Conservation (phyloP, 2,888 invertebrate genomes). For the Pterostichus madidus region DNA sequence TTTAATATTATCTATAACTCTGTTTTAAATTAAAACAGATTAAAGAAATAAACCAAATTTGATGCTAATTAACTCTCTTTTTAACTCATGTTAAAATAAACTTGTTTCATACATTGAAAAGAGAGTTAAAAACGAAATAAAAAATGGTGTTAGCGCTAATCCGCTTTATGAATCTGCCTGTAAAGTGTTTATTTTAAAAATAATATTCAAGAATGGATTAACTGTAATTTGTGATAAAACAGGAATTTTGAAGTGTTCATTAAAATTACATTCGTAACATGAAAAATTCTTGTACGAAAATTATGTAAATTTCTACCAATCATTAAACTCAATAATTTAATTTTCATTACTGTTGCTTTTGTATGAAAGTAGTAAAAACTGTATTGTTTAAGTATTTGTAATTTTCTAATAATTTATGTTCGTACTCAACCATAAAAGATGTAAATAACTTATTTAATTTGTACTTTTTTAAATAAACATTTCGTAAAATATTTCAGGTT, state of each 20-base stretch:
- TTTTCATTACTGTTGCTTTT: background rate
- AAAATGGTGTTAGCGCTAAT: too few species aligned
- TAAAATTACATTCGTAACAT: background rate
- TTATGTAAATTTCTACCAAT: background rate
- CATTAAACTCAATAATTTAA: too few species aligned
- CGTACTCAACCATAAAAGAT: background rate
- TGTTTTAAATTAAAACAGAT: too few species aligned
- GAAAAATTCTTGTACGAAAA: slow-evolving; percentile 10
- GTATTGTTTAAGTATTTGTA: slow-evolving; percentile 24
- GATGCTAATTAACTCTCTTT: too few species aligned
- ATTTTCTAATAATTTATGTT: slow-evolving; percentile 48
- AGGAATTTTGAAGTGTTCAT: slow-evolving; percentile 1
- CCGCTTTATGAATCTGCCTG: too few species aligned
- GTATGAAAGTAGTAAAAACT: background rate
- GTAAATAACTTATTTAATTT: slow-evolving; percentile 48
- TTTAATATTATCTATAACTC: too few species aligned
- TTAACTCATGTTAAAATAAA: too few species aligned
- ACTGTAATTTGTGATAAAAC: slow-evolving; percentile 33
- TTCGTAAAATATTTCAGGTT: background rate
- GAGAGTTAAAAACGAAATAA: too few species aligned
- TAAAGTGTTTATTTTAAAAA: too few species aligned
- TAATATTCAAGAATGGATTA: background rate
- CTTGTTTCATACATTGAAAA: too few species aligned
- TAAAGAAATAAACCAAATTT: too few species aligned
- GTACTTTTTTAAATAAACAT: slow-evolving; percentile 48